Evolutionary conservation across 2,888 invertebrate species (phyloP), one percentile per base, ranked within the genome.

Genomic region (Aricia artaxerxes): DNA sequence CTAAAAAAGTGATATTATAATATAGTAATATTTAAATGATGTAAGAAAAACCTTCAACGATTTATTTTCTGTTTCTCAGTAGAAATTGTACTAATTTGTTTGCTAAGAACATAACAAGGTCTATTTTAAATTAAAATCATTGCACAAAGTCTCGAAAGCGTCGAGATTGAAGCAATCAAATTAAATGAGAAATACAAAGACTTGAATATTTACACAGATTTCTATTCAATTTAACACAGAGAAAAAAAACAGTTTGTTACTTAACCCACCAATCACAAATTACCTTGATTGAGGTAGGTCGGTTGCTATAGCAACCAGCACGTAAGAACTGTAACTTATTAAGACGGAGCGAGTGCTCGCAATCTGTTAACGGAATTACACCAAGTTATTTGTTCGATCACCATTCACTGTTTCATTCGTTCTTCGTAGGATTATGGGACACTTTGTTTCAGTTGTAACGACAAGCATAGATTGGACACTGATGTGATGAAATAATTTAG

Each of bases 341-440:
- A 81, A 73, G 72, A 16, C 53, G 44, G 44, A 73, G 24, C 80
- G 75, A 64, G 69, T 78, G 57, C 78, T 60, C 73, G 72, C 80
- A 77, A 69, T 76, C 80, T 81, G 78, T 81, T 81, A 81, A 80
- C 77, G 79, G 80, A 79, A 81, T 81, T 79, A 82, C 79, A 80
- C 77, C 75, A 49, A 78, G 78, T 82, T 79, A 82, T 81, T 80
- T 81, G 78, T 81, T 82, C 80, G 75, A 6, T 75, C 31, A n/a
- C 24, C 24, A 49, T 75, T 53, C 31, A 49, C 13, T 31, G 9
- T 75, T 49, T 24, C 24, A n/a, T 61, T 61, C 61, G n/a, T 61
- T 61, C 6, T n/a, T 6, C 7, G 61, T 61, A 7, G 61, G 5
- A n/a, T 57, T 16, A 16, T 16, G 57, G 13, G 4, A 1, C 13